Conservation (phyloP, 2,113 vertebrate species). For the Lophotis ruficrista region DNA sequence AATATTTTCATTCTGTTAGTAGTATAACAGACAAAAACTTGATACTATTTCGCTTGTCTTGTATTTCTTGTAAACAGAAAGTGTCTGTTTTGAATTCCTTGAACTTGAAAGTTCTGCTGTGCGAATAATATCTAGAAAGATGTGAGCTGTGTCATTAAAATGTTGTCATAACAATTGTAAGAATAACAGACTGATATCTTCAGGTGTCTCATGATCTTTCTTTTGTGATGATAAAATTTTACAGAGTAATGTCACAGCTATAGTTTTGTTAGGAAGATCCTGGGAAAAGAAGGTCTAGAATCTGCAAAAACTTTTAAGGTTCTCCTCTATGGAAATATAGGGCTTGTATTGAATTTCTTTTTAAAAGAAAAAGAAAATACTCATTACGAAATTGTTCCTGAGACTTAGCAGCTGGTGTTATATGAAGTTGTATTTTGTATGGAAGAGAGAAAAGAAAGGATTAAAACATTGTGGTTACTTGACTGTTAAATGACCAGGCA, state of each 20-base stretch:
- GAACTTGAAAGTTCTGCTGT: not conserved
- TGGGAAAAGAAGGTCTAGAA: not conserved
- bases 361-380: not conserved
- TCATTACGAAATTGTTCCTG: not conserved
- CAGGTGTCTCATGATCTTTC: not conserved
- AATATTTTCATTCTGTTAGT: not conserved
- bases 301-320: not conserved
- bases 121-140: not conserved
- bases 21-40: not conserved
- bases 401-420: not conserved
- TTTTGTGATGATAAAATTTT: not conserved
- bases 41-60: not conserved
- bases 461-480: not conserved
- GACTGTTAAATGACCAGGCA: not conserved
- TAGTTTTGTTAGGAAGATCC: not conserved
- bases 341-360: not conserved
- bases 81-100: slow-evolving; percentile 23
- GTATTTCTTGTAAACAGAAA: not conserved
- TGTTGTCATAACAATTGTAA: not conserved
- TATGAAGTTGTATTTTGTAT: not conserved
- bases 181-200: not conserved
- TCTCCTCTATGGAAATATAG: not conserved
- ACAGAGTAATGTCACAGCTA: not conserved
- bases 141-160: not conserved
- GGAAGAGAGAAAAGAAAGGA: not conserved